phyloP scores from a whole-genome alignment of 2,888 invertebrate genomes.

The Aspidiotus destructor region DNA sequence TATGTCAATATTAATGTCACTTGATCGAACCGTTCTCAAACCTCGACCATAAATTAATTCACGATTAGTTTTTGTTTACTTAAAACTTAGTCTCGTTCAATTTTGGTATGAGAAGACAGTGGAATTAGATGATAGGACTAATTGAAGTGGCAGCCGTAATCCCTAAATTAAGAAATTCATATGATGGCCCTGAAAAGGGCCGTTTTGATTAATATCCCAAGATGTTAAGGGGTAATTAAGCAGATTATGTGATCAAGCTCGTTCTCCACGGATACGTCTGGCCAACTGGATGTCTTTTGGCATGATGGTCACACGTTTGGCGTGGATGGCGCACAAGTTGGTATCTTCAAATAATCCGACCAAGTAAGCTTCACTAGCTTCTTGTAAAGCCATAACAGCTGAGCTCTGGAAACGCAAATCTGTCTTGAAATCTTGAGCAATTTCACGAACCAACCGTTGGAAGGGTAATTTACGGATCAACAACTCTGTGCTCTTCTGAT shows the following conservation, averaged over 20 bases:
- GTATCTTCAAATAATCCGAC: slow-evolving; percentile 66
- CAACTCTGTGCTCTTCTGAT: slow-evolving; percentile 49
- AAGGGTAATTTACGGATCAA: slow-evolving; percentile 49
- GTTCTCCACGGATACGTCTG: slow-evolving; percentile 35
- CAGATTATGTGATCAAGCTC: slow-evolving; percentile 13
- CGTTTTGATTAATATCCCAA: slow-evolving; percentile 5
- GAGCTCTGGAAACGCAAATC: slow-evolving; percentile 43
- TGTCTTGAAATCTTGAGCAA: slow-evolving; percentile 46
- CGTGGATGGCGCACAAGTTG: slow-evolving; percentile 68
- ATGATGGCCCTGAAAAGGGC: slow-evolving; percentile 30
- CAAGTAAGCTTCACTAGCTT: slow-evolving; percentile 52
- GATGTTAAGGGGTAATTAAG: slow-evolving; percentile 12
- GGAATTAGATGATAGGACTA: no score
- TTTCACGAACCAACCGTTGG: slow-evolving; percentile 48
- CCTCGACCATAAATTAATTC: no score
- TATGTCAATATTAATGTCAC: no score
- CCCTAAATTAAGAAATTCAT: slow-evolving; percentile 7
- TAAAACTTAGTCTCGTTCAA: no score
- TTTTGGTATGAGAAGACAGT: no score
- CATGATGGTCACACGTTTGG: slow-evolving; percentile 57
- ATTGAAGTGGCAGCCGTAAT: no score
- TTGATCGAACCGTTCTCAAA: no score
- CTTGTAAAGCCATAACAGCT: slow-evolving; percentile 38
- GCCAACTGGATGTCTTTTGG: slow-evolving; percentile 54
- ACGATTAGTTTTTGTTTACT: no score